Conservation (phyloP, 2,888 invertebrate genomes). For the Eupithecia inturbata region DNA sequence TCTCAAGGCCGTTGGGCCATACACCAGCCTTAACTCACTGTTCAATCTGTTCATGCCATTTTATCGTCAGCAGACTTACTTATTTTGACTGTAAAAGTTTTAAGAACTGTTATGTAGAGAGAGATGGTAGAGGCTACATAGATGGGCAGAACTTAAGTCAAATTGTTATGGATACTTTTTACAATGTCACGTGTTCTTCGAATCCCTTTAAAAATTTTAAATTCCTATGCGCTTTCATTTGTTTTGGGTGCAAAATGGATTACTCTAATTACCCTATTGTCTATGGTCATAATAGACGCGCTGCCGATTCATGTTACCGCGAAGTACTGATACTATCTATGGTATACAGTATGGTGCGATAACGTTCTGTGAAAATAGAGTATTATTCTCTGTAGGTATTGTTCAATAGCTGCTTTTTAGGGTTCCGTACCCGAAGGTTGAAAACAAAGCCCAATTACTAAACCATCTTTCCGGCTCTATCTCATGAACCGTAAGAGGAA, state of each 20-base stretch:
- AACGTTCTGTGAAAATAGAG: slow-evolving; percentile 38
- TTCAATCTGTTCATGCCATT: too few species aligned
- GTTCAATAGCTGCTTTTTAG: slow-evolving; percentile 15
- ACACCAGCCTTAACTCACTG: too few species aligned
- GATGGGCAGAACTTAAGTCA: too few species aligned
- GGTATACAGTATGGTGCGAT: slow-evolving; percentile 26
- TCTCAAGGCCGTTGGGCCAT: too few species aligned
- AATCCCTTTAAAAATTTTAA: slow-evolving; percentile 14
- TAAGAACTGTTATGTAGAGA: too few species aligned
- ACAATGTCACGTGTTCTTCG: slow-evolving; percentile 19
- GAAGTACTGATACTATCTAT: slow-evolving; percentile 19
- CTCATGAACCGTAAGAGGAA: too few species aligned
- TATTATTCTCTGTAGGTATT: slow-evolving; percentile 18
- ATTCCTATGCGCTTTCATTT: slow-evolving; percentile 34
- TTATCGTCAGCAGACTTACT: too few species aligned
- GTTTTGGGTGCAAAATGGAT: slow-evolving; percentile 59
- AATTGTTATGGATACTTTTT: neutral
- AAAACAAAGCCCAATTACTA: too few species aligned
- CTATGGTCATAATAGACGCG: slow-evolving; percentile 57
- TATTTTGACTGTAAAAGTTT: too few species aligned
- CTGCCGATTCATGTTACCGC: slow-evolving; percentile 36
- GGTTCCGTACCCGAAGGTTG: too few species aligned
- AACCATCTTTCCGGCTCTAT: too few species aligned
- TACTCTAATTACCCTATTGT: slow-evolving; percentile 64
- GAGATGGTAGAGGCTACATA: too few species aligned